These are phyloP conservation scores for Batillaria attramentaria DNA, from an alignment of 1,140 invertebrate species.

Conservation along the genomic window DNA sequence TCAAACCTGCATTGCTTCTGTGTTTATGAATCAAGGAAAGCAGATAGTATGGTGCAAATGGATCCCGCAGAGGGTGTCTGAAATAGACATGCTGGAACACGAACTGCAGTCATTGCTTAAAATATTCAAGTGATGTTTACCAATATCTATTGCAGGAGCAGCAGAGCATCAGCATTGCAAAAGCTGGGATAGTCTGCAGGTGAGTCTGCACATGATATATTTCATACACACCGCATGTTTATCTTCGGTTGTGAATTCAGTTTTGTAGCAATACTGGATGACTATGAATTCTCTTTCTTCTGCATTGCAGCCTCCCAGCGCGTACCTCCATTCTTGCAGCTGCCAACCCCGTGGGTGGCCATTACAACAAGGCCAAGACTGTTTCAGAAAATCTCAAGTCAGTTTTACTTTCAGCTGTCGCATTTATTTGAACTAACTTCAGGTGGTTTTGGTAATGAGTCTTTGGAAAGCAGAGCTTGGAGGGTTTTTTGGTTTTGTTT, in stretches of 20 bases:
- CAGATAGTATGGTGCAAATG: no score
- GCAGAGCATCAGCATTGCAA: constrained; percentile 90
- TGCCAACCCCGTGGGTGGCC: constrained; percentile 91
- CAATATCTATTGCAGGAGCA: constrained; percentile 79
- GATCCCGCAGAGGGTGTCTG: no score
- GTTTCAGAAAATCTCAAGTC: constrained; percentile 90
- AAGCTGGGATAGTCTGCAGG: constrained; percentile 77
- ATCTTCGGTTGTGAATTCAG: background rate
- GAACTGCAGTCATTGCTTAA: no score
- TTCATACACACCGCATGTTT: background rate
- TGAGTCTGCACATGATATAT: constrained; percentile 38
- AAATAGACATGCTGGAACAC: no score
- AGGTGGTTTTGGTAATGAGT: no score
- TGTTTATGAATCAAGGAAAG: no score
- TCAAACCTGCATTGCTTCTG: no score
- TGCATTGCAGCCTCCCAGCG: constrained; percentile 82
- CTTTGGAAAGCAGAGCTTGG: no score
- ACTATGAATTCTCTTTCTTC: background rate
- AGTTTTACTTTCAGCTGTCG: constrained; percentile 20
- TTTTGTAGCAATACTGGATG: background rate
- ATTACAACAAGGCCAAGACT: constrained; percentile 90
- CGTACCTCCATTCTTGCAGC: constrained; percentile 90
- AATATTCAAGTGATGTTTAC: background rate
- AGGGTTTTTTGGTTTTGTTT: background rate
- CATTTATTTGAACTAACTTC: background rate